A percentile compares a stretch with the other conserved stretches of the same genome.
phyloP scores from a whole-genome alignment of 1,140 invertebrate genomes.

The Pogonognathellus flavescens region DNA sequence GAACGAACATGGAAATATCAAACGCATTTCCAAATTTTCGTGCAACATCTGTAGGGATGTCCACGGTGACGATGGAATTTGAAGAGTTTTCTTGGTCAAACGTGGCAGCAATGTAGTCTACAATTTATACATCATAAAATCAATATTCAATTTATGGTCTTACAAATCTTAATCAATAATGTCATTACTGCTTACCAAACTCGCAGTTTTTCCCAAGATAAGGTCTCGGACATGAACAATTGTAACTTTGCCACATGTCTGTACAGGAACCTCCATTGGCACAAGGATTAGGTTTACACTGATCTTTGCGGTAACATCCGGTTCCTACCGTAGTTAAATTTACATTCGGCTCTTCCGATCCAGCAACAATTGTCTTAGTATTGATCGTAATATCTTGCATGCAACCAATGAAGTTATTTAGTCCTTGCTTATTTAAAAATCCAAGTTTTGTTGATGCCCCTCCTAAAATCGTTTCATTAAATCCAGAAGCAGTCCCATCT shows the following conservation, averaged over 20 bases:
- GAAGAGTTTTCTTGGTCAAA: conserved; percentile 88
- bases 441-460: conserved; percentile 74
- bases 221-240: conserved; percentile 87
- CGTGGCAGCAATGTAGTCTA: conserved; percentile 88
- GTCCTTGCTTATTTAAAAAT: conserved; percentile 68
- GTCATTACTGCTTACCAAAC: conserved; percentile 76
- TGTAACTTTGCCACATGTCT: conserved; percentile 89
- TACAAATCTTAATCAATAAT: conserved; percentile 57
- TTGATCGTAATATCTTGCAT: conserved; percentile 92
- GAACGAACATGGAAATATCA: conserved; percentile 93
- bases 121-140: conserved; percentile 64
- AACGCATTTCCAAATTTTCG: conserved; percentile 81
- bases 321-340: conserved; percentile 73
- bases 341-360: conserved; percentile 64
- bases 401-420: conserved; percentile 88
- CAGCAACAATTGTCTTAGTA: conserved; percentile 72
- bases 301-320: conserved; percentile 82
- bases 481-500: conserved; percentile 76
- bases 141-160: not conserved
- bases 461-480: conserved; percentile 84
- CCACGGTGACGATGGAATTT: conserved; percentile 80
- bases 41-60: conserved; percentile 77
- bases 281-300: conserved; percentile 88
- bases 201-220: conserved; percentile 89
- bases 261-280: conserved; percentile 86